phyloP scores from a whole-genome alignment of 2,888 invertebrate species.

The Drosophila prostipennis region DNA sequence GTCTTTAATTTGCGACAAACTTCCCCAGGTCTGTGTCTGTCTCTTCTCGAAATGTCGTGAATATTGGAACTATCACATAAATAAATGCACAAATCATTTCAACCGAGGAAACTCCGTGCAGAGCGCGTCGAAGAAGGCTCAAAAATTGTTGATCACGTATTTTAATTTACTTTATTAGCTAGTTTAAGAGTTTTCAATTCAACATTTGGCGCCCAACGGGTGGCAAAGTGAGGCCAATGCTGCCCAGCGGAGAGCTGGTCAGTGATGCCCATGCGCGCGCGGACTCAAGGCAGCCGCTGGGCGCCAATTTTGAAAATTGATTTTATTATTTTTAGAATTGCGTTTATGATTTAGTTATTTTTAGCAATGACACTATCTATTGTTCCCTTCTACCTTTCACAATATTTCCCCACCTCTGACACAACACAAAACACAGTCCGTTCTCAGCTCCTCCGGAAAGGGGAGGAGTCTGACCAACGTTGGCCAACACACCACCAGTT shows the following conservation, averaged over 20 bases:
- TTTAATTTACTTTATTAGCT: constrained; percentile 20
- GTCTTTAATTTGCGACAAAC: constrained; percentile 24
- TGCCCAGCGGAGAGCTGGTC: background rate
- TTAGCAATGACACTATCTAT: constrained; percentile 18
- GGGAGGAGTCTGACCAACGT: constrained; percentile 7
- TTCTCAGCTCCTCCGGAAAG: background rate
- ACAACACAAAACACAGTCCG: constrained; percentile 1
- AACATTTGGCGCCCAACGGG: constrained; percentile 3
- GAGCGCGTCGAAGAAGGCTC: constrained; percentile 57
- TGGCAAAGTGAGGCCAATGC: constrained; percentile 6
- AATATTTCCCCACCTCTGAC: constrained; percentile 10
- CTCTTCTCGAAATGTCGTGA: constrained; percentile 25
- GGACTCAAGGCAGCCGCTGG: background rate
- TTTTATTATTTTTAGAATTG: constrained; percentile 20
- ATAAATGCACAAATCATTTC: constrained; percentile 72
- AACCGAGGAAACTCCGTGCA: constrained; percentile 33
- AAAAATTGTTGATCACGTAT: constrained; percentile 37
- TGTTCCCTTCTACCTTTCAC: constrained; percentile 5
- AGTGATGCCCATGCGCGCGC: constrained; percentile 16
- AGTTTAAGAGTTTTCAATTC: constrained; percentile 22
- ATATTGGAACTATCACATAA: constrained; percentile 34
- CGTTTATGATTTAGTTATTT: constrained; percentile 39
- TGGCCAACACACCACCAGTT: constrained; percentile 35
- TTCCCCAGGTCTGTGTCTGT: constrained; percentile 19
- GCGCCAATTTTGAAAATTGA: constrained; percentile 1